Evolutionary conservation across 2,888 invertebrate species (phyloP).

Genomic region (Hipparchia semele): DNA sequence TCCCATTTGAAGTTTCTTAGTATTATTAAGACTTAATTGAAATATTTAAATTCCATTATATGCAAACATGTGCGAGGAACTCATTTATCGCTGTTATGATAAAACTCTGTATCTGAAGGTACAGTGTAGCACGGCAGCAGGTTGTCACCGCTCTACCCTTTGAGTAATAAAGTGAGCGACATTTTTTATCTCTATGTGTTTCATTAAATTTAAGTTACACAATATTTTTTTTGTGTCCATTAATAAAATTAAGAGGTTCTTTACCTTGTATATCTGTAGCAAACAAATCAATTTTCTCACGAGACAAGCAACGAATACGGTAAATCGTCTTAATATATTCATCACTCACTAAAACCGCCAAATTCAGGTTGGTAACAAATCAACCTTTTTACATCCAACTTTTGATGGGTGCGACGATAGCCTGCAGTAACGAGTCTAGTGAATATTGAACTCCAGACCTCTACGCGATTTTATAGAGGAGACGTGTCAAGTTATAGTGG

Average conservation of each 20-base stretch:
- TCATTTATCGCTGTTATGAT: too few relatives aligned
- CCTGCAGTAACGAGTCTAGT: slow-evolving; percentile 33
- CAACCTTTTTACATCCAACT: slow-evolving; percentile 35
- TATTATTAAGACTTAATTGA: too few relatives aligned
- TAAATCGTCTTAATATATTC: slow-evolving; percentile 71
- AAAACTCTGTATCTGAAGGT: too few relatives aligned
- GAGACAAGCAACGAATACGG: slow-evolving; percentile 65
- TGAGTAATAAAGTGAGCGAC: neutral
- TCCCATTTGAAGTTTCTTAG: too few relatives aligned
- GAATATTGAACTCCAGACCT: slow-evolving; percentile 30
- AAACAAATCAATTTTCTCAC: slow-evolving; percentile 64
- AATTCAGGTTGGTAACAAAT: slow-evolving; percentile 45
- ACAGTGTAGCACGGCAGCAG: too few relatives aligned
- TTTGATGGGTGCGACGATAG: slow-evolving; percentile 53
- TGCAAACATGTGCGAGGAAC: too few relatives aligned
- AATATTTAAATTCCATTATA: too few relatives aligned
- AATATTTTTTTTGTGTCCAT: slow-evolving; percentile 12
- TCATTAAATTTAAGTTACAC: neutral
- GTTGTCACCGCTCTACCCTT: too few relatives aligned
- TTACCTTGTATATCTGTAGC: slow-evolving; percentile 22
- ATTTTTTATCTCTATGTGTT: slow-evolving; percentile 2
- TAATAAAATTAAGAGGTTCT: slow-evolving; percentile 24
- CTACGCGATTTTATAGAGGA: slow-evolving; percentile 24
- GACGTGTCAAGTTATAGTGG: slow-evolving; percentile 44
- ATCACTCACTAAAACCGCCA: slow-evolving; percentile 64